Base-by-base conservation (phyloP, 92 coral and sea anemone species). In the Siderastrea siderea region DNA sequence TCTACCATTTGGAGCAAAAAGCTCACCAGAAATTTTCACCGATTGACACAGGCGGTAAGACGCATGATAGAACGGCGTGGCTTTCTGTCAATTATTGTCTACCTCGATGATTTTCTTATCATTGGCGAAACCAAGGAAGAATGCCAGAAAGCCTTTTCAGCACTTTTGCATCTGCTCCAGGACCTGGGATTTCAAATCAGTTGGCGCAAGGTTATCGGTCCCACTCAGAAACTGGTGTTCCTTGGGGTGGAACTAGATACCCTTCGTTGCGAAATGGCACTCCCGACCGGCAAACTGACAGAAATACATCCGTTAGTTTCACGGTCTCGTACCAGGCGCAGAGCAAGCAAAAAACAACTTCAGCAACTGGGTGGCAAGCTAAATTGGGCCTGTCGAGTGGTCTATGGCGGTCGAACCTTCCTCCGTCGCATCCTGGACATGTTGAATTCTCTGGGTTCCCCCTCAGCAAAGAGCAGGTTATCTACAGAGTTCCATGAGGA, bases 221-320 rank as follows among this genome's bases (percentile, higher is more conserved):
- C 38, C 38, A 26, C 38, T 26, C 38, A 26, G 38, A 26, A 26
- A 26, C 38, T 26, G 38, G 38, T 26, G 38, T 26, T 26, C 38
- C 43, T 89, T 8, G 89, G 93, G 3, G 68, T 89, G 6, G 64
- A 84, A 59, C 72, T 89, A 15, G 83, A 89, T 57, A 88, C 88
- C 2, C n/a, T 49, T 3, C n/a, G 10, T 3, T 76, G 88, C 61
- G 47, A 83, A 12, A 83, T 83, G 88, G 15, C 74, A 14, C 45
- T 76, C 1, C 92, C 92, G 2, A 44, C 38, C 19, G 79, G 13
- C 75, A 82, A 88, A 76, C 70, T 88, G 61, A 57, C 14, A 14
- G 61, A 57, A 14, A 10, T 57, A 14, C 61, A 57, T 57, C 61
- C 9, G 9, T 10, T 57, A 14, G 61, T 57, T 57, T 8, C 61